Evolutionary conservation across 2,888 invertebrate genomes (phyloP), one percentile per base, ranked within the genome.

Genomic region (Pyrrhosoma nymphula): DNA sequence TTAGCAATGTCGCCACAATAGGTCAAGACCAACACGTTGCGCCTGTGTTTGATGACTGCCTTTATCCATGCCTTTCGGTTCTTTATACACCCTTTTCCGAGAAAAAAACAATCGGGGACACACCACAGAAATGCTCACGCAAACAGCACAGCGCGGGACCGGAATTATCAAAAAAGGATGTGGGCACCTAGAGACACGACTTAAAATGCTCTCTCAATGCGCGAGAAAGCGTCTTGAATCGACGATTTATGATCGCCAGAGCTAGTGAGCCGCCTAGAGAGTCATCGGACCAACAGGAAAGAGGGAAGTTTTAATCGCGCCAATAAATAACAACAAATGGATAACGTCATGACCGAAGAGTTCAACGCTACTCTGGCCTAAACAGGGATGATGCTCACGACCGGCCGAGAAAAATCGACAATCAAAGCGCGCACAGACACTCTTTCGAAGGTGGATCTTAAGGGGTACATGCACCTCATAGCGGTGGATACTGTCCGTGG

Each of bases 181-280:
- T 35, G 82, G 14, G 18, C 26, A 35, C 82, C 82, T 14, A 14
- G 16, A 35, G 8, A 14, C 16, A n/a, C 82, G 10, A 30, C 26
- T 82, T 82, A 26, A 82, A 60, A 26, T 18, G 69, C n/a, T 69
- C 26, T 23, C 26, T 26, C 10, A 69, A 69, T 82, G 82, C 35
- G 16, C 82, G 82, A 82, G 82, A 82, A 82, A 82, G 82, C 35
- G 82, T 26, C 82, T 82, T 82, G 30, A 82, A 82, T 35, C 82
- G 16, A 35, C 82, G 82, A 82, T 82, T 82, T 82, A 82, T 82
- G 30, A 82, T 18, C 26, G 35, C 8, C 82, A 35, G 35, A 14
- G 12, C 18, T 14, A 12, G 82, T 35, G 35, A 82, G 82, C 23
- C 35, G 60, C 60, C 18, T 2, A 30, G 82, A 26, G 35, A 82